Evolutionary conservation across 2,113 vertebrate genomes (phyloP).

Genomic region (Amblyopsis rosae): DNA sequence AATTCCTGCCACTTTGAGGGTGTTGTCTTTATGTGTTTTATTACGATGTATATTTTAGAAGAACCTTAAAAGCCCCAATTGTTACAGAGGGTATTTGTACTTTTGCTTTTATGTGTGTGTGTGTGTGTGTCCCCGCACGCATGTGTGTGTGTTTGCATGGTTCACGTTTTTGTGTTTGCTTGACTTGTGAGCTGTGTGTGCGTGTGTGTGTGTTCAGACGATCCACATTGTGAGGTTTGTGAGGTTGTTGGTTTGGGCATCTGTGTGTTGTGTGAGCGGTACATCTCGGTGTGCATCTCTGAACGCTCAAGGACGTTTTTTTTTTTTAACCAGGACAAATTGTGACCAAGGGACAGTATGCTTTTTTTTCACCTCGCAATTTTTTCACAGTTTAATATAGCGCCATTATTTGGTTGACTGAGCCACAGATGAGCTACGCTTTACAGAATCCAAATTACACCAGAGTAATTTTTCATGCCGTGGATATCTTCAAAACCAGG

Average conservation of each 20-base stretch:
- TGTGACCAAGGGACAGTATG: conserved; percentile 35
- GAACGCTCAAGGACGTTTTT: conserved; percentile 29
- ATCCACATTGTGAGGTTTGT: neutral
- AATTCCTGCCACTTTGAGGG: neutral
- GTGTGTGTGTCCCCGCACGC: neutral
- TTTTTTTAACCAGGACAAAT: conserved; percentile 21
- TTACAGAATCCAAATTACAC: conserved; percentile 69
- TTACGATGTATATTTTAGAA: conserved; percentile 11
- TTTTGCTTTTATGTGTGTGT: neutral
- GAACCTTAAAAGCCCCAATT: neutral
- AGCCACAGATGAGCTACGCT: conserved; percentile 69
- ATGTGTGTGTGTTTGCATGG: neutral
- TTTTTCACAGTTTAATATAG: conserved; percentile 44
- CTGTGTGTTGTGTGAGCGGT: neutral
- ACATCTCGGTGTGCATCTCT: neutral
- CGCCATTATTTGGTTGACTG: conserved; percentile 66
- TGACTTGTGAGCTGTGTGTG: neutral
- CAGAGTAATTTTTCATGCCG: conserved; percentile 69
- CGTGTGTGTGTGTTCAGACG: neutral
- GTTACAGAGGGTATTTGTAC: neutral
- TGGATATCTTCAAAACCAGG: conserved; percentile 61
- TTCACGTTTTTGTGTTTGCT: neutral
- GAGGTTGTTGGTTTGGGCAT: neutral
- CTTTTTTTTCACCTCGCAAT: conserved; percentile 13
- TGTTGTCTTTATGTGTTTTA: conserved; percentile 6